A percentile compares a stretch with the other conserved stretches of the same genome.
These are phyloP conservation scores for Sussaba pulchella DNA, from an alignment of 2,888 invertebrate genomes.

Conservation along the genomic window DNA sequence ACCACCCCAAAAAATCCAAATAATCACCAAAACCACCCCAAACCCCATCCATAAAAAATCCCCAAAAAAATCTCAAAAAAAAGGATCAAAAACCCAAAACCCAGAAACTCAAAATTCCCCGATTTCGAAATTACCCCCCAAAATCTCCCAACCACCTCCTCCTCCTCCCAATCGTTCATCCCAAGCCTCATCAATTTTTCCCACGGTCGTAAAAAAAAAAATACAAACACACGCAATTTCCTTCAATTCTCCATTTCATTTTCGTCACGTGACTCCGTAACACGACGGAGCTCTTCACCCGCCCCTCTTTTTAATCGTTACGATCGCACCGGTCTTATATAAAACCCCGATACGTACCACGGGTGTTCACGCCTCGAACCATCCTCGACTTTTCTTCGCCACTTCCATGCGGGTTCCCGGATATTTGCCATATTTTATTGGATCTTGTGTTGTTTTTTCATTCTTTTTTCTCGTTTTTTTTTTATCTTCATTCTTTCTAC, in stretches of 20 bases:
- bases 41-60: too few relatives aligned
- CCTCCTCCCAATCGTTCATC: too few relatives aligned
- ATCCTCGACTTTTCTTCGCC: neutral
- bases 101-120: too few relatives aligned
- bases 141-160: too few relatives aligned
- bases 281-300: neutral
- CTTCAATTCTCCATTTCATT: neutral
- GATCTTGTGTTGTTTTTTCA: neutral
- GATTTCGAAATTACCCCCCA: too few relatives aligned
- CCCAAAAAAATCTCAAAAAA: too few relatives aligned
- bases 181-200: neutral
- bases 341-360: neutral
- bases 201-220: constrained; percentile 1
- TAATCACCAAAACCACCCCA: too few relatives aligned
- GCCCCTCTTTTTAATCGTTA: neutral
- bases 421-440: constrained; percentile 40
- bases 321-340: neutral
- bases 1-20: too few relatives aligned
- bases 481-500: neutral
- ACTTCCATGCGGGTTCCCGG: constrained; percentile 58
- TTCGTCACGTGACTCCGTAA: neutral
- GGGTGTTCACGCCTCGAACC: too few relatives aligned
- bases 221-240: neutral
- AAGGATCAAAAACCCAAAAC: too few relatives aligned
- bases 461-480: neutral